Base-by-base conservation (phyloP, 1,140 invertebrate species). In the Sogatella furcifera region DNA sequence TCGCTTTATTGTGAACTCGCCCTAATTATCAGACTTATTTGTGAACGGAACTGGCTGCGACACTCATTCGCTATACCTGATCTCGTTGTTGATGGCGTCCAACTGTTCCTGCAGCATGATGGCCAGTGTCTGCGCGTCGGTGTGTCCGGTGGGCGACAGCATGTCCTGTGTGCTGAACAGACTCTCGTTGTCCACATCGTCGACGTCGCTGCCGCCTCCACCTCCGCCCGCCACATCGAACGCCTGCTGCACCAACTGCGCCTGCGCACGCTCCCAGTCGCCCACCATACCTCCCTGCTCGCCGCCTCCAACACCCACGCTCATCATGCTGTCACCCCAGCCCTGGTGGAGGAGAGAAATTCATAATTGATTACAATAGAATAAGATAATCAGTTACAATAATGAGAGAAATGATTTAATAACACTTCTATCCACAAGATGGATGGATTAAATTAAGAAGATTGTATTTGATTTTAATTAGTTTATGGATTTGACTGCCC, bases 31-130 rank as follows among this genome's bases (percentile, higher is more conserved):
- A n/a, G n/a, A n/a, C n/a, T n/a, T n/a, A n/a, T n/a, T n/a, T n/a
- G n/a, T n/a, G n/a, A n/a, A n/a, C n/a, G n/a, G n/a, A n/a, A n/a
- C n/a, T n/a, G n/a, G n/a, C n/a, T n/a, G 10, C 10, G 31, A 31
- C 31, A 31, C 10, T 31, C 10, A 31, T 31, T 31, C 4, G 5
- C n/a, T n/a, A 44, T 49, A 81, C 80, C 84, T 84, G 66, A 99
- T 99, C 80, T 99, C 97, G 72, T 97, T 97, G 76, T 99, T 99
- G 68, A 99, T 99, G 65, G 97, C 97, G 77, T 99, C 96, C 52
- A 99, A 78, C 74, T 99, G 96, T 73, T 99, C 95, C 76, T 99
- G 97, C 61, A 99, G 79, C 92, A 99, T 98, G 67, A 97, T 81
- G 21, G 97, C 97, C 59, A 99, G 78, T 0, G 95, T 95, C 73